A percentile compares a stretch with the other conserved stretches of the same genome.
These are phyloP conservation scores for Globodera ellingtonae DNA, from an alignment of 1,140 invertebrate species.

Conservation along the genomic window DNA sequence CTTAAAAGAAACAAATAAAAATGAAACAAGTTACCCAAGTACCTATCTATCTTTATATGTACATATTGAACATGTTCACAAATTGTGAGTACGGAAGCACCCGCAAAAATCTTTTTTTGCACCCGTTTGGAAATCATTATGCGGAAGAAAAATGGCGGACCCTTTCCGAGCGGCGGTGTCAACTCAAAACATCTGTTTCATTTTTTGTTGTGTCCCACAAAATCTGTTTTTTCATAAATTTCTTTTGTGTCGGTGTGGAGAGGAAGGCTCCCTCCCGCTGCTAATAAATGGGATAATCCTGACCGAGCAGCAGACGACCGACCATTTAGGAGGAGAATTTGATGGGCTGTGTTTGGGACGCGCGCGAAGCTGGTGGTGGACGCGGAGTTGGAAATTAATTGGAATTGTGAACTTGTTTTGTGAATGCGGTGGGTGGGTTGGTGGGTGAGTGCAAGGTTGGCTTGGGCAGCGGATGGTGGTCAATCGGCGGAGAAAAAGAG, in stretches of 20 bases:
- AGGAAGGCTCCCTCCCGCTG: background rate
- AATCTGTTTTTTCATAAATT: background rate
- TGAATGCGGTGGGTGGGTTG: background rate
- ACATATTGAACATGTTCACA: too few relatives aligned
- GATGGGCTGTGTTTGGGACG: background rate
- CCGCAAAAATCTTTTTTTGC: background rate
- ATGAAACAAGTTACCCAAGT: too few relatives aligned
- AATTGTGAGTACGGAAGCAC: background rate
- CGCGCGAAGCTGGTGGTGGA: background rate
- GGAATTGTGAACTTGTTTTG: constrained; percentile 1
- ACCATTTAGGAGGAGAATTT: background rate
- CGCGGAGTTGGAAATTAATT: background rate
- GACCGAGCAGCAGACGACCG: background rate
- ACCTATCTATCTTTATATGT: too few relatives aligned
- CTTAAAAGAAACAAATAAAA: too few relatives aligned
- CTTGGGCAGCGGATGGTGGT: too few relatives aligned
- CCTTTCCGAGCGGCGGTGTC: background rate
- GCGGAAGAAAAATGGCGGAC: background rate
- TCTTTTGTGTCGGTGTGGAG: background rate
- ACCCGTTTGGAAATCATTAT: background rate
- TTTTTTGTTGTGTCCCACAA: background rate
- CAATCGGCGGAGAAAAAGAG: background rate
- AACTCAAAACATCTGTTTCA: background rate
- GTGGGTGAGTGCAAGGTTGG: background rate
- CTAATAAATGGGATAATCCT: background rate